phyloP scores from a whole-genome alignment of 2,888 invertebrate genomes.

The Petrolisthes cinctipes region DNA sequence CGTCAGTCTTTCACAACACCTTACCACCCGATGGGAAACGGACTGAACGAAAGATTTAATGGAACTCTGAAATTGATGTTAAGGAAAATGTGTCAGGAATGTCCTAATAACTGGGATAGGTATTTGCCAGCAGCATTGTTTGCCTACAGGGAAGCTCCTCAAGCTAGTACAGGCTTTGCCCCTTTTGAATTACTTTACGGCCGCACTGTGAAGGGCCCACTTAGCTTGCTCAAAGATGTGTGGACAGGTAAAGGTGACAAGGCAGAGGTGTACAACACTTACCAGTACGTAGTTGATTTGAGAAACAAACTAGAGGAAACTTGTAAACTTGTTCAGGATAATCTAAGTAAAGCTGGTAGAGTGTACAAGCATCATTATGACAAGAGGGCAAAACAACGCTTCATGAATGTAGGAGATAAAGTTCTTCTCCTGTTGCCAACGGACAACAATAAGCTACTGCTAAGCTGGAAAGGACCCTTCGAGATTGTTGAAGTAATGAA shows the following conservation, averaged over 20 bases:
- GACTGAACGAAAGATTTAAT: background rate
- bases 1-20: background rate
- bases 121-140: background rate
- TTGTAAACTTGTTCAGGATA: background rate
- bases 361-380: background rate
- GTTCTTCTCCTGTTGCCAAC: constrained; percentile 27
- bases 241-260: background rate
- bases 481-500: background rate
- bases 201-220: constrained; percentile 9
- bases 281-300: constrained; percentile 28
- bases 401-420: constrained; percentile 28
- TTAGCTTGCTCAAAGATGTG: constrained; percentile 16
- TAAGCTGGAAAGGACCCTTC: constrained; percentile 36
- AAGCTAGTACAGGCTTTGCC: constrained; percentile 27
- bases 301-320: constrained; percentile 23
- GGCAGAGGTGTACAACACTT: constrained; percentile 18
- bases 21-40: constrained; percentile 17
- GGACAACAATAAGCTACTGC: constrained; percentile 8
- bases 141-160: constrained; percentile 22
- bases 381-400: background rate
- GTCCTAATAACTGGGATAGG: constrained; percentile 17
- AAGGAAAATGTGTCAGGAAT: constrained; percentile 19
- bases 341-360: background rate
- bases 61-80: constrained; percentile 9
- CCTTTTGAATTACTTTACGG: constrained; percentile 38